Conservation (phyloP, 1,140 invertebrate species). For the Pachyrhynchus sulphureomaculatus region DNA sequence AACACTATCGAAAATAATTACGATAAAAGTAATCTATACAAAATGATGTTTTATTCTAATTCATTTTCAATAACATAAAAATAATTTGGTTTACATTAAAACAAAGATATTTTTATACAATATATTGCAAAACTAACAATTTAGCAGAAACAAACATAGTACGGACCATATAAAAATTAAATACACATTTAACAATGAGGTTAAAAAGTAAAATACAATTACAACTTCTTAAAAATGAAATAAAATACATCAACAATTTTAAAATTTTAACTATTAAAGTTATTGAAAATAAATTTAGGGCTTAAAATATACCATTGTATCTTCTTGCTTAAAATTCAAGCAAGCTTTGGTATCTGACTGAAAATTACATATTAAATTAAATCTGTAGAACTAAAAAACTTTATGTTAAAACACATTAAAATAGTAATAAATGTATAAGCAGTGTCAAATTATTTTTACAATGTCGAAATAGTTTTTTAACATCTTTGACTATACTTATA, state of each 20-base stretch:
- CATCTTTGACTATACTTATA: not conserved
- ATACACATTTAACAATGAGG: too few relatives aligned
- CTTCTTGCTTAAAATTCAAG: not conserved
- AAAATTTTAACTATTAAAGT: not conserved
- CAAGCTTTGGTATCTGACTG: conserved; percentile 7
- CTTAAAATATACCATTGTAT: not conserved
- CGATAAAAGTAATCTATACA: conserved; percentile 27
- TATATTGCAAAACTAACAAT: not conserved
- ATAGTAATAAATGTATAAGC: not conserved
- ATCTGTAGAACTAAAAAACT: not conserved
- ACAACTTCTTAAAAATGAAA: not conserved
- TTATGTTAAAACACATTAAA: conserved; percentile 27
- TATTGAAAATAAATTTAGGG: not conserved
- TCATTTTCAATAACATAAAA: not conserved
- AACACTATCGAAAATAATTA: conserved; percentile 28
- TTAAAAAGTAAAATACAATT: not conserved
- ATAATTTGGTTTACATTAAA: not conserved
- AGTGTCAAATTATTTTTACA: not conserved
- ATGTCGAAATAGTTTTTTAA: not conserved
- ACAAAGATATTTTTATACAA: not conserved
- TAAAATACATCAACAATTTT: not conserved
- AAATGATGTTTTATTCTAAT: conserved; percentile 30
- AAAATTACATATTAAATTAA: not conserved
- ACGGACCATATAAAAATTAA: not conserved
- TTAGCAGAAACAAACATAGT: not conserved